phyloP scores from a whole-genome alignment of 1,140 invertebrate genomes.

The Hypsibius dujardini region DNA sequence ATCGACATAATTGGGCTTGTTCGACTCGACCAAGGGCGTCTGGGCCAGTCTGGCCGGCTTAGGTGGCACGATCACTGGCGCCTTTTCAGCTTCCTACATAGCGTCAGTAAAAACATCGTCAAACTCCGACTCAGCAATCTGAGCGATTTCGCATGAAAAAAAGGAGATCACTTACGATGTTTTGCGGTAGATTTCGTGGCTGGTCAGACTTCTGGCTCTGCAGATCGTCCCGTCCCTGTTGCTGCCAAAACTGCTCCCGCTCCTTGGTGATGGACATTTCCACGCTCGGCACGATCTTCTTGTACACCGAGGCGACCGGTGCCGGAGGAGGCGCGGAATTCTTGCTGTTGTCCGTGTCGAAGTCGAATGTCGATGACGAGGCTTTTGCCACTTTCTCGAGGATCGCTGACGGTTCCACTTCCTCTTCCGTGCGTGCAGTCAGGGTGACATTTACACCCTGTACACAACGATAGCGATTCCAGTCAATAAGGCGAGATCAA shows the following conservation, averaged over 20 bases:
- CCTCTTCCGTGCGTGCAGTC: slow-evolving; percentile 73
- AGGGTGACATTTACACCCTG: slow-evolving; percentile 65
- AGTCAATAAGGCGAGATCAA: no score
- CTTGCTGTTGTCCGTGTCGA: slow-evolving; percentile 30
- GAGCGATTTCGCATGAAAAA: slow-evolving; percentile 20
- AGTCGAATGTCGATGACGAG: slow-evolving; percentile 62
- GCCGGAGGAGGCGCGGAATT: slow-evolving; percentile 2
- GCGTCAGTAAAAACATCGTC: no score
- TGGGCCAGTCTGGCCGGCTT: no score
- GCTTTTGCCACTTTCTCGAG: slow-evolving; percentile 61
- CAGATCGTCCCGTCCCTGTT: slow-evolving; percentile 44
- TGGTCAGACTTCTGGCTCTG: not conserved
- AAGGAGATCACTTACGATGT: slow-evolving; percentile 15
- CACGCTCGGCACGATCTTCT: slow-evolving; percentile 43
- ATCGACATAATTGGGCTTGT: slow-evolving; percentile 19
- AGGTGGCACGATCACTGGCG: no score
- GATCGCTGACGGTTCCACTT: slow-evolving; percentile 63
- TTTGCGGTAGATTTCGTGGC: not conserved
- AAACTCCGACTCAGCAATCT: slow-evolving; percentile 16
- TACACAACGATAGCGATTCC: no score
- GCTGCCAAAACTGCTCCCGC: slow-evolving; percentile 72
- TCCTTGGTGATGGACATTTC: slow-evolving; percentile 61
- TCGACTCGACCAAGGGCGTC: not conserved
- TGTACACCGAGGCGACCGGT: slow-evolving; percentile 36
- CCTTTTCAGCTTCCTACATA: no score